Evolutionary conservation across 35 echinoderm and acorn worm species (phyloP).

Genomic region (Ptychodera flava): DNA sequence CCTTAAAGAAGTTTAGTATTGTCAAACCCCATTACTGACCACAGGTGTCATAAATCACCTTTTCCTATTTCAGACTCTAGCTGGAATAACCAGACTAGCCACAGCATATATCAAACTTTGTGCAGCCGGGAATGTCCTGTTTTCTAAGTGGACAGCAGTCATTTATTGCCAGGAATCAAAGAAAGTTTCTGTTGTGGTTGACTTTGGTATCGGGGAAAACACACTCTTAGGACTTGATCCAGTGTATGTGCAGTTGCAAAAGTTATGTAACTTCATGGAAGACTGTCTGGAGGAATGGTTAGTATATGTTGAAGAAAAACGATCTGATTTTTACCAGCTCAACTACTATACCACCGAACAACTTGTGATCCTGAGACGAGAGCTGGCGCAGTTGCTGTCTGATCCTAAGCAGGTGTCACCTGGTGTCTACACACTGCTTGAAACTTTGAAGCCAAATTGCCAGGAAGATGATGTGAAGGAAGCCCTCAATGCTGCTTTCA

Average conservation of each 20-base stretch:
- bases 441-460: neutral
- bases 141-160: neutral
- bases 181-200: slow-evolving; percentile 12
- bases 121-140: slow-evolving; percentile 26
- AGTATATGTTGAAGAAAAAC: slow-evolving; percentile 14
- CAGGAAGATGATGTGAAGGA: slow-evolving; percentile 7
- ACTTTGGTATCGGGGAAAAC: slow-evolving; percentile 12
- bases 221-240: neutral
- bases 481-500: neutral
- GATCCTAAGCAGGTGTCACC: neutral
- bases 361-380: slow-evolving; percentile 10
- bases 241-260: neutral
- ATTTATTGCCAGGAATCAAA: neutral
- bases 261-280: slow-evolving; percentile 11
- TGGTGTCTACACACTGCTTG: slow-evolving; percentile 4
- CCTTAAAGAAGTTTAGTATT: too few species aligned
- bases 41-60: too few species aligned
- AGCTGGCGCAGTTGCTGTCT: slow-evolving; percentile 3
- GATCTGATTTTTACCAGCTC: slow-evolving; percentile 16
- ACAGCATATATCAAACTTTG: slow-evolving; percentile 9
- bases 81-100: slow-evolving; percentile 8
- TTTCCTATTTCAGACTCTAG: neutral
- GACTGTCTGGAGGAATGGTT: slow-evolving; percentile 14
- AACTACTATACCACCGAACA: slow-evolving; percentile 28
- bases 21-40: too few species aligned